Evolutionary conservation across 2,113 vertebrate species (phyloP).

Genomic region (Seriola quinqueradiata): DNA sequence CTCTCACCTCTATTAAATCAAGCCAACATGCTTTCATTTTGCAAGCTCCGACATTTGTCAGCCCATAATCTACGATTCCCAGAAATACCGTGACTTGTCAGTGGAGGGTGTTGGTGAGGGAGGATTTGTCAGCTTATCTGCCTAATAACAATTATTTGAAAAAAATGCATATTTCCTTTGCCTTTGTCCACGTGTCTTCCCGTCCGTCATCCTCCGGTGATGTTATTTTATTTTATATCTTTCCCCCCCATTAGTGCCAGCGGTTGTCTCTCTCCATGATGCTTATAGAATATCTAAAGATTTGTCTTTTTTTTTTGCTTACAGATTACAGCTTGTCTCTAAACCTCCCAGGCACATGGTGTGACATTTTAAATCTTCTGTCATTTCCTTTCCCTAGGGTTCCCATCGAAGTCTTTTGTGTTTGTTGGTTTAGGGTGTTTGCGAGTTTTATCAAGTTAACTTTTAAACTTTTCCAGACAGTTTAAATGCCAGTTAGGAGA

Average conservation of each 20-base stretch:
- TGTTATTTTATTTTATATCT: slow-evolving; percentile 57
- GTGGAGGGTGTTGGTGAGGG: slow-evolving; percentile 10
- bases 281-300: slow-evolving; percentile 57
- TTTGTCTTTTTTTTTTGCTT: slow-evolving; percentile 25
- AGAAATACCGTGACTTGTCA: slow-evolving; percentile 61
- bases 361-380: slow-evolving; percentile 67
- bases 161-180: slow-evolving; percentile 50
- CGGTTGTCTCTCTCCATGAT: slow-evolving; percentile 20
- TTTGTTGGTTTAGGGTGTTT: slow-evolving; percentile 37
- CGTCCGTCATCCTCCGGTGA: slow-evolving; percentile 44
- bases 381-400: slow-evolving; percentile 30
- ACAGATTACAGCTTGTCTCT: slow-evolving; percentile 47
- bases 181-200: slow-evolving; percentile 54
- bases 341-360: slow-evolving; percentile 49
- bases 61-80: slow-evolving; percentile 62
- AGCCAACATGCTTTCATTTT: slow-evolving; percentile 40
- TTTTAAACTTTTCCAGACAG: slow-evolving; percentile 28
- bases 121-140: slow-evolving; percentile 73
- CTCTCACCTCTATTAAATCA: slow-evolving; percentile 51
- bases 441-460: slow-evolving; percentile 42
- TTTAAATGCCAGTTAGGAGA: slow-evolving; percentile 32
- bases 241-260: slow-evolving; percentile 46
- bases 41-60: slow-evolving; percentile 55
- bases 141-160: slow-evolving; percentile 72
- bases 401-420: slow-evolving; percentile 40